These are phyloP conservation scores for Argyresthia albistria DNA, from an alignment of 2,888 invertebrate genomes.

Conservation along the genomic window DNA sequence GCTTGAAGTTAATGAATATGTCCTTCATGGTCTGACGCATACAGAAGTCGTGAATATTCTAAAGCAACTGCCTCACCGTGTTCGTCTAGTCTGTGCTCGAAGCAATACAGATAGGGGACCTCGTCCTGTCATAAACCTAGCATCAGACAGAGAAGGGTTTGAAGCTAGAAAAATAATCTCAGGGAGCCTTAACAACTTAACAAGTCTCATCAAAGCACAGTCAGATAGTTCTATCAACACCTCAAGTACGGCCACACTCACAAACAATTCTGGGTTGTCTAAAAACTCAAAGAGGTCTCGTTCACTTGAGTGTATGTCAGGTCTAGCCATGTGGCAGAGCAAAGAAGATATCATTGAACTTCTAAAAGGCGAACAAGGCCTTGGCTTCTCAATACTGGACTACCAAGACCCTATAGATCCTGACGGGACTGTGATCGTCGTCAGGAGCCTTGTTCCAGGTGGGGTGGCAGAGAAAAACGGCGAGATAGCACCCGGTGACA, in stretches of 20 bases:
- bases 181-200: slow-evolving; percentile 87
- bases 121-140: slow-evolving; percentile 82
- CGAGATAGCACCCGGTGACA: slow-evolving; percentile 94
- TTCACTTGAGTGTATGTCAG: slow-evolving; percentile 94
- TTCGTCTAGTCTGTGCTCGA: slow-evolving; percentile 92
- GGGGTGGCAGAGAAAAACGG: slow-evolving; percentile 98
- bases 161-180: slow-evolving; percentile 87
- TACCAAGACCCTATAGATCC: slow-evolving; percentile 98
- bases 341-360: slow-evolving; percentile 94
- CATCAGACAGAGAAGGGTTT: slow-evolving; percentile 84
- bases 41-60: slow-evolving; percentile 97
- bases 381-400: slow-evolving; percentile 98
- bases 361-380: slow-evolving; percentile 93
- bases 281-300: slow-evolving; percentile 82
- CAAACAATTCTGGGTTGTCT: slow-evolving; percentile 74
- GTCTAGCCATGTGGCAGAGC: slow-evolving; percentile 97
- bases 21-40: slow-evolving; percentile 93
- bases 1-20: slow-evolving; percentile 94
- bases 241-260: slow-evolving; percentile 86
- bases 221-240: slow-evolving; percentile 95
- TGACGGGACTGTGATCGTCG: slow-evolving; percentile 96
- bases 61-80: slow-evolving; percentile 91
- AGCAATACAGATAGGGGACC: slow-evolving; percentile 77
- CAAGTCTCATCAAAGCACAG: slow-evolving; percentile 91
- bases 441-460: slow-evolving; percentile 96